Percentiles rank a stretch among this genome's conserved stretches.
These are phyloP conservation scores for Pentamera pediparva DNA, from an alignment of 53 echinoderm and acorn worm species.

Conservation along the genomic window DNA sequence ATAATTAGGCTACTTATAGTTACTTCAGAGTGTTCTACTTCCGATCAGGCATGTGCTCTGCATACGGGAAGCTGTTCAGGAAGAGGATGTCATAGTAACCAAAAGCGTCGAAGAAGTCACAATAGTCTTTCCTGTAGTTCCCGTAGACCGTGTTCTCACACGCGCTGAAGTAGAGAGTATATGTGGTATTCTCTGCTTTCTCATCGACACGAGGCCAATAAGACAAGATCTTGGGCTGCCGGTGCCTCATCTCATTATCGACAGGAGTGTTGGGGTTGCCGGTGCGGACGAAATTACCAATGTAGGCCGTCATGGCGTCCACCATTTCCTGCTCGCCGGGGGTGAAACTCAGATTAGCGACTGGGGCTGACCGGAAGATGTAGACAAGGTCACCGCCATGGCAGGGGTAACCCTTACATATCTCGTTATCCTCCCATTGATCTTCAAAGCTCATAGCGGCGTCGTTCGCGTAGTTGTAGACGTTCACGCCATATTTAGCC, in stretches of 20 bases:
- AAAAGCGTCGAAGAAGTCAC: neutral
- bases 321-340: slow-evolving; percentile 13
- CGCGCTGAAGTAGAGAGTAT: neutral
- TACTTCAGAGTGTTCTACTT: too few species aligned
- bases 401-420: neutral
- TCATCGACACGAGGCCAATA: neutral
- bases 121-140: slow-evolving; percentile 4
- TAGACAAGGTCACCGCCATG: slow-evolving; percentile 13
- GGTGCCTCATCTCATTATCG: too few species aligned
- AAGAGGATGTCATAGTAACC: neutral
- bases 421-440: neutral
- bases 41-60: too few species aligned
- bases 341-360: neutral
- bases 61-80: slow-evolving; percentile 3
- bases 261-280: slow-evolving; percentile 1
- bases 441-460: neutral
- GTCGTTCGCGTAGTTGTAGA: neutral
- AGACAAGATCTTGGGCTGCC: neutral
- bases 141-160: neutral
- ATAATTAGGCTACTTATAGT: too few species aligned
- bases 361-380: neutral
- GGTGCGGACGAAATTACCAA: slow-evolving; percentile 11
- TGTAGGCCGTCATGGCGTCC: slow-evolving; percentile 6
- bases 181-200: neutral
- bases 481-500: neutral